phyloP scores from a whole-genome alignment of 2,113 vertebrate species.

The Osmerus eperlanus region DNA sequence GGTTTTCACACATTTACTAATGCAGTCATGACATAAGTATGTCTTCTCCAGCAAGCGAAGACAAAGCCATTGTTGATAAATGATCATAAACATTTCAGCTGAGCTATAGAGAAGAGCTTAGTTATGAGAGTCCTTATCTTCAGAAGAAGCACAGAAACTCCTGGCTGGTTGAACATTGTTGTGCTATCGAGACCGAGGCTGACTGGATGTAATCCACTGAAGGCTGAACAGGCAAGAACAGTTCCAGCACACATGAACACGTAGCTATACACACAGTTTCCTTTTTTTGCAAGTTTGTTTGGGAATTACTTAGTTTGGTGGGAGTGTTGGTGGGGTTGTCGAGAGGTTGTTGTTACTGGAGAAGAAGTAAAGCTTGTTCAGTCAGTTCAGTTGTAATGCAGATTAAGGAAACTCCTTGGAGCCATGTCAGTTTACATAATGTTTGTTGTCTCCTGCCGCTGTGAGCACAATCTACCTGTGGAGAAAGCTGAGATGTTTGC shows the following conservation, averaged over 20 bases:
- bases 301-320: neutral
- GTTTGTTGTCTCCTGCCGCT: neutral
- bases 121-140: constrained; percentile 42
- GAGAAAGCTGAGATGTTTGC: neutral
- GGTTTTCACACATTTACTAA: neutral
- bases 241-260: constrained; percentile 12
- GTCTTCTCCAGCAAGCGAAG: constrained; percentile 10
- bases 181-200: constrained; percentile 18
- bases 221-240: constrained; percentile 28
- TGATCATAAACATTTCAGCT: constrained; percentile 35
- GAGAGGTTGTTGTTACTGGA: neutral
- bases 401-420: neutral
- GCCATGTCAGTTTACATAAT: neutral
- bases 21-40: neutral
- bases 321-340: neutral
- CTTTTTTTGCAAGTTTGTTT: neutral
- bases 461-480: neutral
- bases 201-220: constrained; percentile 37
- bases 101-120: neutral
- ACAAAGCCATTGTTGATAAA: constrained; percentile 32
- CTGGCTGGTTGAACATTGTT: constrained; percentile 23
- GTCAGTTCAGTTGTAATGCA: neutral
- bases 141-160: constrained; percentile 28
- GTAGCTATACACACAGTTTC: neutral
- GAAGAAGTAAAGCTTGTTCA: neutral